Evolutionary conservation across 2,888 invertebrate genomes (phyloP).

Genomic region (Exephanes ischioxanthus): DNA sequence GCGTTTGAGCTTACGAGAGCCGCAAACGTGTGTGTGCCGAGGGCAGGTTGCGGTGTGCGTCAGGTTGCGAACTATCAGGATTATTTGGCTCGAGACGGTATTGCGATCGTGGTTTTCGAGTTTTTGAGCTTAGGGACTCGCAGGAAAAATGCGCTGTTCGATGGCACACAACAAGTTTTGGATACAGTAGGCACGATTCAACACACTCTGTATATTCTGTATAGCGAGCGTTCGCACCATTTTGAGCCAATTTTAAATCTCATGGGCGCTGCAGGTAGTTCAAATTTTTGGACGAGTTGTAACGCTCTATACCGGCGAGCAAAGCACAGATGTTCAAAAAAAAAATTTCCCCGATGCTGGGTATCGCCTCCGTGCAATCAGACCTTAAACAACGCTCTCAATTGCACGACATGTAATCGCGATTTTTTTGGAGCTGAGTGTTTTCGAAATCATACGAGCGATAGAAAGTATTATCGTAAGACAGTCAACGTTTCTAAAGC

Average conservation of each 20-base stretch:
- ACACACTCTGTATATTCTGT: constrained; percentile 9
- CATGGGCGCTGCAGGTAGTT: not conserved
- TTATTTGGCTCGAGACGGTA: constrained; percentile 12
- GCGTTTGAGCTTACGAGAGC: not conserved
- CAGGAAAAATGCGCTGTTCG: not conserved
- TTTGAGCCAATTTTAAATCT: constrained; percentile 33
- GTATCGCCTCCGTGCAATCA: not conserved
- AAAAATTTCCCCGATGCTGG: not conserved
- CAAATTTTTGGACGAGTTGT: not conserved
- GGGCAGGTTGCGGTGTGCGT: too few species aligned
- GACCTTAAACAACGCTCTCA: not conserved
- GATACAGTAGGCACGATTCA: not conserved
- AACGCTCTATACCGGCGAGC: not conserved
- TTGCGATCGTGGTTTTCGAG: constrained; percentile 22
- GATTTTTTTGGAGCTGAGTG: not conserved
- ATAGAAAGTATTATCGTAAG: not conserved
- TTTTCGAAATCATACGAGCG: not conserved
- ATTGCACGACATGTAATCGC: not conserved
- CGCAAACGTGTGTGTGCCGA: too few species aligned
- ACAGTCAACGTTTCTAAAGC: not conserved
- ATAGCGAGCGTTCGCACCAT: constrained; percentile 24
- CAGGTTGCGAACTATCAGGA: not conserved
- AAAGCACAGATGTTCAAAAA: not conserved
- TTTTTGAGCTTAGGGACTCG: constrained; percentile 19
- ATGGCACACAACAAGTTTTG: constrained; percentile 3